phyloP scores from a whole-genome alignment of 2,888 invertebrate genomes.

The Seira ritae region DNA sequence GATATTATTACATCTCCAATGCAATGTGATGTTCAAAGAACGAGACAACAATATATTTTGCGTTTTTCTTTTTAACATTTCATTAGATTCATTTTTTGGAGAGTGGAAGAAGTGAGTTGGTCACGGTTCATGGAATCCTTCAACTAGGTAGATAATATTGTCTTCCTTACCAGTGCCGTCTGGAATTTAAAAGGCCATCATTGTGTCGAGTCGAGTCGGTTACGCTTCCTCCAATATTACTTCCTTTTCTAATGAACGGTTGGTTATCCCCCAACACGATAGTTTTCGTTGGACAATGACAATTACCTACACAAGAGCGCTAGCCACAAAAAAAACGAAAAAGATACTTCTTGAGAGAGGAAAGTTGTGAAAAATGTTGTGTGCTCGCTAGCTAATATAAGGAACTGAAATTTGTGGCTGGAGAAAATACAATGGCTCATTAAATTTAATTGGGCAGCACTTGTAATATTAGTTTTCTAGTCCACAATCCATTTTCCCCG shows the following conservation, averaged over 20 bases:
- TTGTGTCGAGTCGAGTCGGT: conserved; percentile 8
- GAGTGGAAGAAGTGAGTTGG: not conserved
- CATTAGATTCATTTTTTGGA: not conserved
- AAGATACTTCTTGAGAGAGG: not conserved
- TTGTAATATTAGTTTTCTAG: conserved; percentile 2
- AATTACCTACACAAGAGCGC: conserved; percentile 22
- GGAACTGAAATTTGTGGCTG: conserved; percentile 3
- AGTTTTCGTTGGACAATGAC: conserved; percentile 5
- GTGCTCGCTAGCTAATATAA: not conserved
- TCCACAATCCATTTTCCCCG: not conserved
- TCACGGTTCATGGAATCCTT: conserved; percentile 37
- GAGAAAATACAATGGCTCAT: conserved; percentile 65
- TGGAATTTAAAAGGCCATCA: conserved; percentile 27
- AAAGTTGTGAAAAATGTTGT: not conserved
- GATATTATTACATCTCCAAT: too few species aligned
- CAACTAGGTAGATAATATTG: conserved; percentile 10
- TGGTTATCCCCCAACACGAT: conserved; percentile 29
- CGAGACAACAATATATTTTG: too few species aligned
- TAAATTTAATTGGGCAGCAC: conserved; percentile 65
- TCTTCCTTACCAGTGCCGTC: not conserved
- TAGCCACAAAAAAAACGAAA: conserved; percentile 9
- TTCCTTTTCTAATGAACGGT: conserved; percentile 23
- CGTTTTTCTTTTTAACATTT: not conserved
- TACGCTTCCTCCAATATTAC: not conserved
- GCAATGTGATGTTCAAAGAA: not conserved